These are phyloP conservation scores for Isurus oxyrinchus DNA, from an alignment of 2,113 vertebrate species.

Conservation along the genomic window DNA sequence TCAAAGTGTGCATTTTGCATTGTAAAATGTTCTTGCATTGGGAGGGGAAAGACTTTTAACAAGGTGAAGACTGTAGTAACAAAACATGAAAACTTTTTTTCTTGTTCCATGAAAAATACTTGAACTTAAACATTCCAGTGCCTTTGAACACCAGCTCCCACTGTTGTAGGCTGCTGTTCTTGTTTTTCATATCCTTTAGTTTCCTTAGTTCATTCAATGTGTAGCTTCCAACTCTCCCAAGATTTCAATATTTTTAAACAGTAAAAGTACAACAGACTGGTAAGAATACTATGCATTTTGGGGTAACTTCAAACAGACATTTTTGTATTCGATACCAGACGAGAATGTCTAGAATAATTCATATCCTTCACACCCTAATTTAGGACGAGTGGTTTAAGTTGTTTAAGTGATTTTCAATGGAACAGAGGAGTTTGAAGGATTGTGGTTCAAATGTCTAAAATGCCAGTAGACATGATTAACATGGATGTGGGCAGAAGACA, in stretches of 20 bases:
- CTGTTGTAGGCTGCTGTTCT: neutral
- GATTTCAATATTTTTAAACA: neutral
- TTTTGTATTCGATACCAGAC: neutral
- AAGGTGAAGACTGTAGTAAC: neutral
- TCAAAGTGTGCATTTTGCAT: neutral
- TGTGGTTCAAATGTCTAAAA: neutral
- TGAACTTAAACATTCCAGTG: neutral
- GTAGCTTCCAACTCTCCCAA: neutral
- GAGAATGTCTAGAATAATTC: neutral
- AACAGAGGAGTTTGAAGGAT: neutral
- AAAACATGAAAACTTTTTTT: neutral
- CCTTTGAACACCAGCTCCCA: neutral
- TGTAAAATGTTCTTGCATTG: neutral
- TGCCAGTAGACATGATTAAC: neutral
- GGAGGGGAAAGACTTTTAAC: neutral
- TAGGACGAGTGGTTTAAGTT: neutral
- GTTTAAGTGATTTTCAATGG: neutral
- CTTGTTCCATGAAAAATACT: neutral
- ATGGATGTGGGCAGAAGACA: neutral
- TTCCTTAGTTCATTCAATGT: neutral
- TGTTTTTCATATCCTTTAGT: neutral
- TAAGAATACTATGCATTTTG: neutral
- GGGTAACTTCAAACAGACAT: neutral
- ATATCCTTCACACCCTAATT: neutral
- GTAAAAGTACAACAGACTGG: neutral